Base-by-base conservation (phyloP, 2,113 vertebrate species). In the Amphiprion percula region DNA sequence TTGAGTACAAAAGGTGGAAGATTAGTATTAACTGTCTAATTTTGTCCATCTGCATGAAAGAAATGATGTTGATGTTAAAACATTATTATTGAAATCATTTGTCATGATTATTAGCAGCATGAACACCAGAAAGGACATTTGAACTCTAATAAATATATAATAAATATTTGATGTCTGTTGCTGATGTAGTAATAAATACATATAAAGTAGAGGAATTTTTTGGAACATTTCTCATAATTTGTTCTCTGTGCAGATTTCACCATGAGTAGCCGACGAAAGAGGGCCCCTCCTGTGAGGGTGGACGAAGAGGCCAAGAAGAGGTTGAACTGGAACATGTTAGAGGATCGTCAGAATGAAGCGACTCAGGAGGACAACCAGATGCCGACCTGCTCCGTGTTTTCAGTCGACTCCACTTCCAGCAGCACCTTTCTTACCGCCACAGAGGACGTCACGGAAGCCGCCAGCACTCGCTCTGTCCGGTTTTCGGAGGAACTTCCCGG, bases 311-410 rank as follows among this genome's bases (percentile, higher is more conserved):
- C 93, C 62, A 97, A 96, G 86, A 96, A 94, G 80, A 93, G 85
- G 73, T 91, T 98, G 21, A 90, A 94, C 61, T 99, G 98, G 98
- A 97, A 97, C 85, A 99, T 99, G 98, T 90, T 96, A 7, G 97
- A 99, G 52, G 96, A 98, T 77, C 88, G 96, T 10, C 95, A 87
- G 79, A 92, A 87, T 26, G 95, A 95, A 24, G 90, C 41, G 0
- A 53, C 85, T 1, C 77, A 77, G 23, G 92, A 56, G 14, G 83
- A 90, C 0, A 68, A 74, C 0, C 41, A 87, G 82, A 81, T 80
- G 1, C 88, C 89, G 7, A 76, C 92, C 59, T 92, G 92, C 75
- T 91, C 94, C 28, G 62, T 90, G n/a, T 76, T 71, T n/a, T 41
- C 71, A 1, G 59, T 5, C 0, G 55, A 83, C 2, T n/a, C 50